Conservation (phyloP, 1,140 invertebrate genomes). For the Ericerus pela region DNA sequence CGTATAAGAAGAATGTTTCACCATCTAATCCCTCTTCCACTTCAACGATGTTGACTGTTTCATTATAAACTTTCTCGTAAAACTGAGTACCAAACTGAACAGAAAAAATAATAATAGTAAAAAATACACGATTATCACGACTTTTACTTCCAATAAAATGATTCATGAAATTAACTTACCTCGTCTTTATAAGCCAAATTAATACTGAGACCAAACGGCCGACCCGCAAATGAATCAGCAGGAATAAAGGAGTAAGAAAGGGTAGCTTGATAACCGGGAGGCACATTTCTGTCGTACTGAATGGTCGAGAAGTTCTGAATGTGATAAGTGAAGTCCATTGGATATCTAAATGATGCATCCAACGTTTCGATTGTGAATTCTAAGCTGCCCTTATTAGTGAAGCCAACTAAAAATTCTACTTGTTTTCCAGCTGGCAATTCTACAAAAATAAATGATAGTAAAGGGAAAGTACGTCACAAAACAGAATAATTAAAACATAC, state of each 20-base stretch:
- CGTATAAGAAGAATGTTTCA: conserved; percentile 95
- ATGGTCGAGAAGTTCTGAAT: conserved; percentile 95
- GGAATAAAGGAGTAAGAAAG: conserved; percentile 90
- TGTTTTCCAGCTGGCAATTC: conserved; percentile 82
- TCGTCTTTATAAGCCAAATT: conserved; percentile 85
- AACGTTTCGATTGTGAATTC: conserved; percentile 85
- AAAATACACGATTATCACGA: not conserved
- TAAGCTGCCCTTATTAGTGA: conserved; percentile 81
- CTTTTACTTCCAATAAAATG: conserved; percentile 6
- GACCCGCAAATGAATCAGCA: conserved; percentile 83
- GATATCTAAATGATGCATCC: conserved; percentile 95
- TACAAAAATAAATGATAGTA: conserved; percentile 32
- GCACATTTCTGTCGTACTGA: conserved; percentile 75
- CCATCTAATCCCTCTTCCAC: conserved; percentile 92
- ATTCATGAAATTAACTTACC: conserved; percentile 34
- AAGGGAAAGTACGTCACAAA: not conserved
- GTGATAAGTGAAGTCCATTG: conserved; percentile 95
- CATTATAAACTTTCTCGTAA: conserved; percentile 91
- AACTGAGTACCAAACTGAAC: conserved; percentile 47
- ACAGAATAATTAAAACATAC: not conserved
- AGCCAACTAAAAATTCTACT: conserved; percentile 91
- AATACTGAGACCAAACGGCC: conserved; percentile 89
- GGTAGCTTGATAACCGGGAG: conserved; percentile 82
- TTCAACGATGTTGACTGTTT: conserved; percentile 94
- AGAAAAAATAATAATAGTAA: conserved; percentile 19